Conservation (phyloP, 2,797 vertebrate genomes). For the Cygnus olor region DNA sequence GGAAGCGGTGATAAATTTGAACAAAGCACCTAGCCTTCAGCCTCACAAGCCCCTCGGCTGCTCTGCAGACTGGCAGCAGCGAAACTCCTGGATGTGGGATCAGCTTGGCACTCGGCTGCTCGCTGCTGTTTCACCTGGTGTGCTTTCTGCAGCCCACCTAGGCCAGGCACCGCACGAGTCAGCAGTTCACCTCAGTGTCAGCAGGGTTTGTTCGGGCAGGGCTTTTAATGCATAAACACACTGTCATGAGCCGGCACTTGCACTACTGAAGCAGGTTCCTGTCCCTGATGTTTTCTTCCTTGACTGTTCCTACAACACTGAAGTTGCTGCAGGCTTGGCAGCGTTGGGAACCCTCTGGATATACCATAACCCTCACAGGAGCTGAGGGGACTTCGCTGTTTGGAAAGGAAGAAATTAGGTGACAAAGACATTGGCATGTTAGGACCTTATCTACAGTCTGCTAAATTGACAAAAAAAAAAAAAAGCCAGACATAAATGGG, state of each 20-base stretch:
- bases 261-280: background rate
- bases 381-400: background rate
- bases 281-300: background rate
- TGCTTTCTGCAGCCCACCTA: accelerated
- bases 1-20: background rate
- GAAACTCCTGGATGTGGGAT: background rate
- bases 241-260: background rate
- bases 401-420: background rate
- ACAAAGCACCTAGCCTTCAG: background rate
- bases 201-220: background rate
- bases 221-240: background rate
- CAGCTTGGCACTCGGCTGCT: accelerated
- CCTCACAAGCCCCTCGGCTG: background rate
- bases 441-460: background rate
- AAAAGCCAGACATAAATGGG: background rate
- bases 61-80: background rate
- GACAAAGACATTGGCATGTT: background rate
- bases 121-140: accelerated
- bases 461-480: background rate
- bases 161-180: background rate
- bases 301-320: background rate
- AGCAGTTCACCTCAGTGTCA: background rate
- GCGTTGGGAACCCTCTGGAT: background rate
- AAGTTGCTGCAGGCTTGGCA: background rate
- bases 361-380: background rate